Base-by-base conservation (phyloP, 1,140 invertebrate species). In the Lasioglossum baleicum region DNA sequence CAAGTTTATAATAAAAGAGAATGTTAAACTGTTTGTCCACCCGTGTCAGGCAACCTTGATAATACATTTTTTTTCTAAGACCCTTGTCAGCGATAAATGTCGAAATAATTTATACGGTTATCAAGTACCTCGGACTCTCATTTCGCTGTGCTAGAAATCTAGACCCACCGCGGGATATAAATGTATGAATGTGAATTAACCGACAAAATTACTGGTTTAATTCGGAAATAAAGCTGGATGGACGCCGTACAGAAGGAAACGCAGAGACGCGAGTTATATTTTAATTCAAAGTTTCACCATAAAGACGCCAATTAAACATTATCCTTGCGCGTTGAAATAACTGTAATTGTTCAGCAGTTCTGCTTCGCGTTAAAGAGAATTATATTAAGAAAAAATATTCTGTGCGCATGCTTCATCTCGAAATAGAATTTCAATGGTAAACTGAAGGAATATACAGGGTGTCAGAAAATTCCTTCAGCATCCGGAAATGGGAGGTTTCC, bases 171-270 rank as follows among this genome's bases (percentile, higher is more conserved):
- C 11, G 64, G 44, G 56, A 75, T 67, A 40, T 58, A 67, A 80
- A 80, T 75, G 53, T 26, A 48, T 48, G 44, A 48, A 48, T 48
- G 44, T 48, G 44, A 42, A 80, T 75, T 80, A 74, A 75, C 48
- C n/a, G 17, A 40, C 63, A 48, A 68, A 80, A 68, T 80, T 75
- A 67, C 53, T 51, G 42, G 63, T 63, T 75, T 61, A 63, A 67
- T 74, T 75, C 70, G 4, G 13, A n/a, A 61, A 68, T 66, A 22
- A 68, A 66, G 51, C 72, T 26, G 40, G 63, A 42, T 51, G 20
- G 42, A 22, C 5, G 42, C 10, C 7, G 31, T 22, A 20, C 10
- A 26, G 11, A 17, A 11, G 40, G 35, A 53, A 73, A 35, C 51
- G n/a, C 2, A 44, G 17, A 35, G 35, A 48, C 75, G 15, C 26